Evolutionary conservation across 2,888 invertebrate genomes (phyloP).

Genomic region (Mystacides longicornis): DNA sequence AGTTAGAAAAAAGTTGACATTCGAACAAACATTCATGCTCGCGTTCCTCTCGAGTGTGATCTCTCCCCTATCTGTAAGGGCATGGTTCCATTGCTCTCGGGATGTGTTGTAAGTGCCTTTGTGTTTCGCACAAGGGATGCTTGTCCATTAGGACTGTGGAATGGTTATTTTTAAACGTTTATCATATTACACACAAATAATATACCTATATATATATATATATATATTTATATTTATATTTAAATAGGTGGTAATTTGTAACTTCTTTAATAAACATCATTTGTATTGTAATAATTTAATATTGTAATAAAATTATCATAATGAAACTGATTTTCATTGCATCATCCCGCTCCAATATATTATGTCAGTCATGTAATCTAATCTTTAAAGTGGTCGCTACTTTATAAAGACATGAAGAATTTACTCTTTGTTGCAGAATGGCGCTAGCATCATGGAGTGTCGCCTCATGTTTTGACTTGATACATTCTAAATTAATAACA

Average conservation of each 20-base stretch:
- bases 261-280: constrained; percentile 15
- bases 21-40: too few relatives aligned
- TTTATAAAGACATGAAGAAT: constrained; percentile 15
- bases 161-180: constrained; percentile 75
- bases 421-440: constrained; percentile 24
- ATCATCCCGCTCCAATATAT: too few relatives aligned
- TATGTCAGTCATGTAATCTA: too few relatives aligned
- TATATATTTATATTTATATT: background rate
- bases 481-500: background rate
- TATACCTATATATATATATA: constrained; percentile 10
- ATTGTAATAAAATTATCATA: constrained; percentile 23
- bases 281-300: constrained; percentile 22
- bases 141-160: constrained; percentile 64
- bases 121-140: constrained; percentile 55
- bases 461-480: constrained; percentile 10
- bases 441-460: constrained; percentile 14
- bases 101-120: constrained; percentile 45
- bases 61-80: too few relatives aligned
- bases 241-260: constrained; percentile 15
- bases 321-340: constrained; percentile 16
- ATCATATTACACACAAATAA: constrained; percentile 62
- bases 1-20: background rate
- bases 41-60: too few relatives aligned
- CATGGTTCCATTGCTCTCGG: too few relatives aligned
- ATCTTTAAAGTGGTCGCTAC: constrained; percentile 2